phyloP scores from a whole-genome alignment of 2,113 vertebrate genomes.

The Bambusicola thoracicus region DNA sequence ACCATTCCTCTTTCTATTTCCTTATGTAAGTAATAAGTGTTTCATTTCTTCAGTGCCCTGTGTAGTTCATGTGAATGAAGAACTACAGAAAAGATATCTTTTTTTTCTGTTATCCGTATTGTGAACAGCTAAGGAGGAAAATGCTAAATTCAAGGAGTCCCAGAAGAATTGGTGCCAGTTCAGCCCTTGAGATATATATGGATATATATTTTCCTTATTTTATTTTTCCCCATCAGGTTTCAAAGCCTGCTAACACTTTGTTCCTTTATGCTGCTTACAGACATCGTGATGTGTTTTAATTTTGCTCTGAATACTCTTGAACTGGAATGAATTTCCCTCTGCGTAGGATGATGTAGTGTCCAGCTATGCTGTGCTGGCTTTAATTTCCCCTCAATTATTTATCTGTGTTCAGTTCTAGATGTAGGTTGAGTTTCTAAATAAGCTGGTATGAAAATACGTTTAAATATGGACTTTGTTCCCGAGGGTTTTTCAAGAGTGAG shows the following conservation, averaged over 20 bases:
- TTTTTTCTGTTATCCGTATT: background rate
- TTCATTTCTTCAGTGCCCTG: background rate
- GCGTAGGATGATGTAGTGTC: background rate
- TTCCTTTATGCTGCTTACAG: background rate
- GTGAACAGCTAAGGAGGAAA: background rate
- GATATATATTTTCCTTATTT: background rate
- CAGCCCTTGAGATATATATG: background rate
- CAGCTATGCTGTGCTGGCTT: background rate
- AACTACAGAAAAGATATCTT: fast-evolving
- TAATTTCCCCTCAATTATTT: background rate
- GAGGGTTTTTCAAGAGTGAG: background rate
- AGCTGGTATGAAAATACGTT: background rate
- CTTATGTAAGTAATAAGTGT: background rate
- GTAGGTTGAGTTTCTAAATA: background rate
- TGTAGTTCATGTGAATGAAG: background rate
- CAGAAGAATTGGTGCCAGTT: background rate
- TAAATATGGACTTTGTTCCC: background rate
- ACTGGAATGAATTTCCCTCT: background rate
- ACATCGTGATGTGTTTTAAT: background rate
- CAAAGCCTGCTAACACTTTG: background rate
- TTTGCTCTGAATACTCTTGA: background rate
- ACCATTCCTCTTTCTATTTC: background rate
- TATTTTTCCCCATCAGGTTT: background rate
- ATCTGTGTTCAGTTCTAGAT: background rate
- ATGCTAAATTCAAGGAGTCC: background rate